A percentile compares a stretch with the other conserved stretches of the same genome.
phyloP scores from a whole-genome alignment of 37 sponge, comb jelly and placozoan genomes.

The Cladorhizidae sp. region DNA sequence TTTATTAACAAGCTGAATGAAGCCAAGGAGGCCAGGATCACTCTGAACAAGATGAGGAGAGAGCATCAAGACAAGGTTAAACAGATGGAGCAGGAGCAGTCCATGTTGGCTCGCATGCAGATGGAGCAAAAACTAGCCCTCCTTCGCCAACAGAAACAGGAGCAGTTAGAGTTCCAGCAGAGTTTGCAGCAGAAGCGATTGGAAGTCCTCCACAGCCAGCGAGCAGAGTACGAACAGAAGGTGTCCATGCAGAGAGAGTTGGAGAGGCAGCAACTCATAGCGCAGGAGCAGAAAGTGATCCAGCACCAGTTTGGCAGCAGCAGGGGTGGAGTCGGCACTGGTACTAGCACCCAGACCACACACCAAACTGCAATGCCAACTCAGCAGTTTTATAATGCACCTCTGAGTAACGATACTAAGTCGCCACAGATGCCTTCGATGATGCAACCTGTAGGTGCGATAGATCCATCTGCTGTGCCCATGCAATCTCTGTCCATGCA shows the following conservation, averaged over 20 bases:
- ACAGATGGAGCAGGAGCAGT: conserved; percentile 89
- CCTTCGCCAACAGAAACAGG: conserved; percentile 89
- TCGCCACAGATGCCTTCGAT: neutral
- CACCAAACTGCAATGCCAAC: neutral
- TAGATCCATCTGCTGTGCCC: conserved; percentile 3
- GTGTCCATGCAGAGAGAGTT: conserved; percentile 63
- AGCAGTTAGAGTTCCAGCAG: conserved; percentile 83
- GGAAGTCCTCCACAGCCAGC: conserved; percentile 30
- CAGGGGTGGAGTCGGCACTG: neutral
- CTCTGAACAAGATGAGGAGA: conserved; percentile 80
- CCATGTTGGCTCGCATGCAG: conserved; percentile 88
- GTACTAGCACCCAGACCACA: neutral
- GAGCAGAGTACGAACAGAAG: conserved; percentile 54
- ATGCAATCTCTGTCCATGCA: conserved; percentile 34
- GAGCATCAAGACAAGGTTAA: conserved; percentile 79
- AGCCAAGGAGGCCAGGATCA: conserved; percentile 85
- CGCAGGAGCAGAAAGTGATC: conserved; percentile 75
- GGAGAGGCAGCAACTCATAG: conserved; percentile 67
- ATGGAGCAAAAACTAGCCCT: conserved; percentile 97
- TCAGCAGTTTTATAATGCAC: neutral
- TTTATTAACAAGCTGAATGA: conserved; percentile 73
- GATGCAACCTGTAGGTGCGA: neutral
- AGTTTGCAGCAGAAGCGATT: conserved; percentile 64
- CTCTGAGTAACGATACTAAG: neutral
- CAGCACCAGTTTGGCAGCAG: conserved; percentile 57